These are phyloP conservation scores for Arion vulgaris DNA, from an alignment of 1,140 invertebrate species.

Conservation along the genomic window DNA sequence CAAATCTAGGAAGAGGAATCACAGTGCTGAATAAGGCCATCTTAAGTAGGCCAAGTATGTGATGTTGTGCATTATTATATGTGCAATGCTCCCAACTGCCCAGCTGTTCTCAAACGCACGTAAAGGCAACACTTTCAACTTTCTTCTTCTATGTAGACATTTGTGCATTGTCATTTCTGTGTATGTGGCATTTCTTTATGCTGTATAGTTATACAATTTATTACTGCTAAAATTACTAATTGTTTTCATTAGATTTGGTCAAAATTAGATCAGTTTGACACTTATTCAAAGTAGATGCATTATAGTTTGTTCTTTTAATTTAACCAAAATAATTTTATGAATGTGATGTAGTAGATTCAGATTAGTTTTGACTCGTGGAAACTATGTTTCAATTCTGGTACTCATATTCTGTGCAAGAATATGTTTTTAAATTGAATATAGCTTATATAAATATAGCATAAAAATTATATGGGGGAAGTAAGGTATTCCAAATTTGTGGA, in stretches of 20 bases:
- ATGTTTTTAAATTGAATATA: too few relatives aligned
- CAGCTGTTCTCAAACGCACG: conserved; percentile 32
- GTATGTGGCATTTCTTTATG: conserved; percentile 41
- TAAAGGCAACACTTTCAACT: conserved; percentile 21
- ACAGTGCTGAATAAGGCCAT: conserved; percentile 22
- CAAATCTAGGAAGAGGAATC: conserved; percentile 19
- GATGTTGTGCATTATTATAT: conserved; percentile 40
- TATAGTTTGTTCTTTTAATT: too few relatives aligned
- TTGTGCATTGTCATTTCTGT: conserved; percentile 30
- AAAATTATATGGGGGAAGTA: too few relatives aligned
- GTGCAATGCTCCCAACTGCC: conserved; percentile 33
- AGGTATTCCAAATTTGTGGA: too few relatives aligned
- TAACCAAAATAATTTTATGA: too few relatives aligned
- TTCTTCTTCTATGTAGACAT: conserved; percentile 39
- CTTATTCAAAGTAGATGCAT: too few relatives aligned
- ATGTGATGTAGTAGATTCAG: too few relatives aligned
- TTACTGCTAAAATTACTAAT: conserved; percentile 15
- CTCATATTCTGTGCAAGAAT: too few relatives aligned
- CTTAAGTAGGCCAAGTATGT: conserved; percentile 36
- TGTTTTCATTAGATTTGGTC: background rate
- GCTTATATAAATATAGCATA: too few relatives aligned
- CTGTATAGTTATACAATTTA: conserved; percentile 21
- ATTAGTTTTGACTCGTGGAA: too few relatives aligned
- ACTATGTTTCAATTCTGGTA: too few relatives aligned
- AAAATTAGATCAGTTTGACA: background rate